These are phyloP conservation scores for Pedetes capensis DNA, from an alignment of 2,113 vertebrate genomes.

Conservation along the genomic window DNA sequence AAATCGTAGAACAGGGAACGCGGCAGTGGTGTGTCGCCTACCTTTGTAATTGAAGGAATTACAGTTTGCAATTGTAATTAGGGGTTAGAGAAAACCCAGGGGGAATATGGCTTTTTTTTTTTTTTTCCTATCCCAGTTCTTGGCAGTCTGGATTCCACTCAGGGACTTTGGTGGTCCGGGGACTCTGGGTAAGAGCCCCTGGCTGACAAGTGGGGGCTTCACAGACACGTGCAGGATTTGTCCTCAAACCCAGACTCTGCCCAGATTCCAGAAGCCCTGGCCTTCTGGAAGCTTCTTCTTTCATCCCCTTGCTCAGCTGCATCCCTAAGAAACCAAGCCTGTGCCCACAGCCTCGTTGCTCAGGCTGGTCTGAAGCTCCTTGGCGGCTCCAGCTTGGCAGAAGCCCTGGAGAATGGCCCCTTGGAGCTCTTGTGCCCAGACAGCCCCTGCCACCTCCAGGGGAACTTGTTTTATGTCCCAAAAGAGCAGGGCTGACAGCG, in stretches of 20 bases:
- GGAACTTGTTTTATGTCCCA: constrained; percentile 74
- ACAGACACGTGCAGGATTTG: background rate
- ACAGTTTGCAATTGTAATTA: background rate
- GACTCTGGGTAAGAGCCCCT: background rate
- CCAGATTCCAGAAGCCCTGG: too few relatives aligned
- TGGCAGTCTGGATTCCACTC: background rate
- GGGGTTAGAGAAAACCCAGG: background rate
- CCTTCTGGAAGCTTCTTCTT: background rate
- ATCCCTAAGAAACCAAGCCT: background rate
- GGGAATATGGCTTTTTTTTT: background rate
- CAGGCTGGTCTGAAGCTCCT: background rate
- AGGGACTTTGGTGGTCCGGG: background rate
- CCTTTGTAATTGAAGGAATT: background rate
- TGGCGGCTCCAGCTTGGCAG: background rate
- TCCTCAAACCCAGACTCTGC: background rate
- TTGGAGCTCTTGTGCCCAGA: constrained; percentile 49
- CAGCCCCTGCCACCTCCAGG: constrained; percentile 67
- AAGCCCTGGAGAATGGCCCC: background rate
- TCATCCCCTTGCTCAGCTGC: background rate
- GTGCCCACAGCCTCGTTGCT: too few relatives aligned
- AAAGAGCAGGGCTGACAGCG: constrained; percentile 79
- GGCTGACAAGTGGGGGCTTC: background rate
- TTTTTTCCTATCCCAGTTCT: background rate
- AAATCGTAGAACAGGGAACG: background rate
- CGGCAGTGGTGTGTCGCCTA: background rate